These are phyloP conservation scores for Pseudomyrmex gracilis DNA, from an alignment of 1,140 invertebrate genomes.

Conservation along the genomic window DNA sequence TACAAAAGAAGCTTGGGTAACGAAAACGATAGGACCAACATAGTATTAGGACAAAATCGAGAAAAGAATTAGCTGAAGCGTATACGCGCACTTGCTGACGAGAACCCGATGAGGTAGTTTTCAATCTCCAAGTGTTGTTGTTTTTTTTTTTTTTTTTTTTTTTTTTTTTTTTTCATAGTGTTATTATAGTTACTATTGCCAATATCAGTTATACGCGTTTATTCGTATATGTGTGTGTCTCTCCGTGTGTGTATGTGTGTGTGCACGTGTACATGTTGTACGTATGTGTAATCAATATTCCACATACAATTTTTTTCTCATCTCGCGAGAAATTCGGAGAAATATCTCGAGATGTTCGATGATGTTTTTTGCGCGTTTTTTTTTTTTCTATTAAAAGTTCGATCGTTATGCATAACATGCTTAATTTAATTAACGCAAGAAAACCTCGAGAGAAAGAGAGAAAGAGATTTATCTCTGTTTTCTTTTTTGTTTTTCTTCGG, in stretches of 20 bases:
- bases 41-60: slow-evolving; percentile 50
- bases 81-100: slow-evolving; percentile 61
- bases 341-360: background rate
- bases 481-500: too few relatives aligned
- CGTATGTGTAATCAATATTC: background rate
- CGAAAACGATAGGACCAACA: slow-evolving; percentile 49
- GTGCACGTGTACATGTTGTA: slow-evolving; percentile 8
- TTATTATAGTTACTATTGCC: slow-evolving; percentile 24
- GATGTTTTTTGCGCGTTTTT: background rate
- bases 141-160: slow-evolving; percentile 48
- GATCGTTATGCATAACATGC: too few relatives aligned
- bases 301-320: background rate
- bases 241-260: slow-evolving; percentile 16
- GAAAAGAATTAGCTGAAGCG: slow-evolving; percentile 64
- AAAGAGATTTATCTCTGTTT: too few relatives aligned
- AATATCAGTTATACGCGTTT: slow-evolving; percentile 38
- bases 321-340: background rate
- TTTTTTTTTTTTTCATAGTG: slow-evolving; percentile 38
- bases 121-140: slow-evolving; percentile 42
- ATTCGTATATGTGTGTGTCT: slow-evolving; percentile 11
- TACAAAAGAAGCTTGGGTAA: slow-evolving; percentile 73
- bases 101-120: slow-evolving; percentile 61
- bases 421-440: too few relatives aligned
- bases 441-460: too few relatives aligned
- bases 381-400: too few relatives aligned